phyloP scores from a whole-genome alignment of 1,140 invertebrate genomes.

The Drosophila arawakana region DNA sequence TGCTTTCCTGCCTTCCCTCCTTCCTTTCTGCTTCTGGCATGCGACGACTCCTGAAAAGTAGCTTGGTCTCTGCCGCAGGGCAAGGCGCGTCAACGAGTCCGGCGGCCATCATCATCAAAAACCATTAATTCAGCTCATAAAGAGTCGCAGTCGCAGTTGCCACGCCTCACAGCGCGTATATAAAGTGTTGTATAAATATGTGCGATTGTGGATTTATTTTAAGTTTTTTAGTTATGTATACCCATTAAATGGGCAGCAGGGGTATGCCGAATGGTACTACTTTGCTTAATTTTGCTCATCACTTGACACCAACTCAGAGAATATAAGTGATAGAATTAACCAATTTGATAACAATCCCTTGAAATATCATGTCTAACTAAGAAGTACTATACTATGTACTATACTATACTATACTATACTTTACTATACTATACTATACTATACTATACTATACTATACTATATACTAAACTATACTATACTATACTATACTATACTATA shows the following conservation, averaged over 20 bases:
- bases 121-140: constrained; percentile 78
- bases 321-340: too few relatives aligned
- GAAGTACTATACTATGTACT: too few relatives aligned
- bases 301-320: too few relatives aligned
- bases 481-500: too few relatives aligned
- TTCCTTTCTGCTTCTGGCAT: not conserved
- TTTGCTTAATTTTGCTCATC: too few relatives aligned
- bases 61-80: constrained; percentile 1
- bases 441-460: too few relatives aligned
- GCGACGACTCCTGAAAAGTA: not conserved
- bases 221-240: constrained; percentile 3
- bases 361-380: too few relatives aligned
- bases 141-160: constrained; percentile 29
- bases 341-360: too few relatives aligned
- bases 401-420: too few relatives aligned
- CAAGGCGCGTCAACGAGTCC: constrained; percentile 30
- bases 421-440: too few relatives aligned
- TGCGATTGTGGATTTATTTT: not conserved
- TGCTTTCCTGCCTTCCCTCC: not conserved
- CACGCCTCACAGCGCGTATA: constrained; percentile 42
- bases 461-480: too few relatives aligned
- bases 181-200: not conserved
- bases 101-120: constrained; percentile 68
- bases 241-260: not conserved
- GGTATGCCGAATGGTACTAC: too few relatives aligned